Conservation (phyloP, 2,113 vertebrate genomes). For the Ptilorrhoa leucosticta region DNA sequence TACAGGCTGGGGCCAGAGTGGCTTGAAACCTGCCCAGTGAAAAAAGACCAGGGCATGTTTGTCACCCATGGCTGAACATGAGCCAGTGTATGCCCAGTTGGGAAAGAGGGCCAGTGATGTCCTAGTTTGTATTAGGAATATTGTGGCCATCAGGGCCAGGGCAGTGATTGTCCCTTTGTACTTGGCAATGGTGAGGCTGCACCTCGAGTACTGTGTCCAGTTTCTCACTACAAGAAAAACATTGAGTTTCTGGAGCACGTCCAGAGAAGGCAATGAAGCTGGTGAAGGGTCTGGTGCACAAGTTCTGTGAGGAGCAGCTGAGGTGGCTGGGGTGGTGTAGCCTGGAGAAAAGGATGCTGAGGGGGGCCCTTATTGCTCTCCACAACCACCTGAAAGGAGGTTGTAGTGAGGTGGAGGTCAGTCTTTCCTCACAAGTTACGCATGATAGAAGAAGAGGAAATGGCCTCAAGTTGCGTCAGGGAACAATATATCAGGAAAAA, state of each 20-base stretch:
- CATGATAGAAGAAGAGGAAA: neutral
- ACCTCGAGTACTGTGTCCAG: neutral
- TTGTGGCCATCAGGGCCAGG: neutral
- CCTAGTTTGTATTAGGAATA: neutral
- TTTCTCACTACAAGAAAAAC: neutral
- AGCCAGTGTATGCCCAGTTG: neutral
- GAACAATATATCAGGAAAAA: no score
- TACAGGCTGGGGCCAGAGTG: no score
- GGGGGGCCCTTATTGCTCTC: neutral
- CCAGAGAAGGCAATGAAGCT: neutral
- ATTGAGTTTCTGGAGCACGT: neutral
- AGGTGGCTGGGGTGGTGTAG: neutral
- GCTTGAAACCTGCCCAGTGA: neutral
- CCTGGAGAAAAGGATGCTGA: neutral
- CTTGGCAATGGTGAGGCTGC: neutral
- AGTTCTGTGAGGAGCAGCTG: neutral
- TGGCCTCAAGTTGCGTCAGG: neutral
- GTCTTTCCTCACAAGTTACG: neutral
- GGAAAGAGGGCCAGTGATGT: neutral
- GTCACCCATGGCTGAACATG: neutral
- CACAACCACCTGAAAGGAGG: neutral
- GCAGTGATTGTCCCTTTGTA: neutral
- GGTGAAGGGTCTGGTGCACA: neutral
- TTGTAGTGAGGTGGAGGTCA: neutral
- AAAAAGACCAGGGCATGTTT: neutral